Evolutionary conservation across 2,888 invertebrate genomes (phyloP), one percentile per base, ranked within the genome.

Genomic region (Drosophila stalkeri): DNA sequence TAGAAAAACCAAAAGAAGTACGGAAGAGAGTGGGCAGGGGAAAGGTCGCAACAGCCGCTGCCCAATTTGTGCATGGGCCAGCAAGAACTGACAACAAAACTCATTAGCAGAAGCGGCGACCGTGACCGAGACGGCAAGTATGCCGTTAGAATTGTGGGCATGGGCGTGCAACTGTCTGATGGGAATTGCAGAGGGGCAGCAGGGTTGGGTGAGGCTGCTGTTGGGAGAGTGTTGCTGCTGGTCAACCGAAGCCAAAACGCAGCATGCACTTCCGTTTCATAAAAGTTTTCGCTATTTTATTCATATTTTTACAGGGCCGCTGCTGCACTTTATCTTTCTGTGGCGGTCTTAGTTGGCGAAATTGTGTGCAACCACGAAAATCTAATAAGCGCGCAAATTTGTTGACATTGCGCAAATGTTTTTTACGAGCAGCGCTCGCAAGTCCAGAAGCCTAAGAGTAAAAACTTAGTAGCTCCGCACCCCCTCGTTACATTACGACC

Each of bases 321-420:
- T 61, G 76, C 77, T 86, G 77, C 83, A 84, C 81, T 89, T 89
- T 89, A 84, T 86, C 89, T 86, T 64, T 75, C 66, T 85, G 89
- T 62, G 81, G 85, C 81, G 82, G 65, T 81, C 89, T 83, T 87
- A 85, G 89, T 87, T 89, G 86, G 86, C 89, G 86, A 87, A 89
- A 89, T 87, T 89, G 89, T 87, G 86, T 87, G 89, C 87, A 83
- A 83, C 86, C 86, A 87, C 89, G 89, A 87, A 87, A 87, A 87
- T 87, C 86, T 87, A 87, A 87, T 87, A 87, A 89, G 86, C 86
- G 87, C 85, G 85, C 86, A 87, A 87, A 87, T 87, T 87, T 87
- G 89, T 87, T 87, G 86, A 87, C 86, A 87, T 89, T 85, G 89
- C 89, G 86, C 86, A 87, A 87, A 89, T 89, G 89, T 86, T 86